A percentile compares a stretch with the other conserved stretches of the same genome.
These are phyloP conservation scores for Cyclopterus lumpus DNA, from an alignment of 2,797 vertebrate genomes.

Conservation along the genomic window DNA sequence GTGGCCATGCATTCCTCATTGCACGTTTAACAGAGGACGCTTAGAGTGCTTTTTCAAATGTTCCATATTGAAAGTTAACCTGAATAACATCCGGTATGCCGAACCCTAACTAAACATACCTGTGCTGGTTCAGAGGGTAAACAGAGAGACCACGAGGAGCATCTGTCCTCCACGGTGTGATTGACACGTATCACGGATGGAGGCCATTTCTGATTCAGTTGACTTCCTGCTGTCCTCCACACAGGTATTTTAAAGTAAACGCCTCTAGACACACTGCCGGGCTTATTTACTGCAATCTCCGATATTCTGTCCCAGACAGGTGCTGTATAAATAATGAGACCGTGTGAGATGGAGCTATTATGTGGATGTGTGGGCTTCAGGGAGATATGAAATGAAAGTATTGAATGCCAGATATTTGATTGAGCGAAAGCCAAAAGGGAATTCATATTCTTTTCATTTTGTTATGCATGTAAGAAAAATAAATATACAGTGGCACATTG, in stretches of 20 bases:
- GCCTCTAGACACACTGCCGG: constrained; percentile 30
- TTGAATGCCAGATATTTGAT: constrained; percentile 64
- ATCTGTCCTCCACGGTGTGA: constrained; percentile 48
- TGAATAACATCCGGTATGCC: constrained; percentile 35
- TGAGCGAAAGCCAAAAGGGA: constrained; percentile 42
- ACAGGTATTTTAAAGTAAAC: constrained; percentile 57
- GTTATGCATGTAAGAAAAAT: constrained; percentile 43
- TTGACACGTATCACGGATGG: constrained; percentile 50
- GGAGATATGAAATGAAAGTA: constrained; percentile 65
- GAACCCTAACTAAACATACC: constrained; percentile 10
- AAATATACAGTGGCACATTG: constrained; percentile 22
- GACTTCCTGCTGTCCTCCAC: constrained; percentile 52
- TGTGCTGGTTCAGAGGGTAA: not conserved
- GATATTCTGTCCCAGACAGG: constrained; percentile 61
- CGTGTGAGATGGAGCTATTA: constrained; percentile 55
- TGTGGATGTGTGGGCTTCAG: constrained; percentile 58
- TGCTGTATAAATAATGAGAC: constrained; percentile 68
- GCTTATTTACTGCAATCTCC: constrained; percentile 60
- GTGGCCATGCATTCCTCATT: not conserved
- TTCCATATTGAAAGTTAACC: constrained; percentile 45
- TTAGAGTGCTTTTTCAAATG: constrained; percentile 1
- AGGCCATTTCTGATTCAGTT: constrained; percentile 59
- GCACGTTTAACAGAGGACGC: not conserved
- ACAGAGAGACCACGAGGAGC: constrained; percentile 10
- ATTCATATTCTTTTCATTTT: constrained; percentile 54